phyloP scores from a whole-genome alignment of 2,888 invertebrate genomes.

The Epinotia ramella region DNA sequence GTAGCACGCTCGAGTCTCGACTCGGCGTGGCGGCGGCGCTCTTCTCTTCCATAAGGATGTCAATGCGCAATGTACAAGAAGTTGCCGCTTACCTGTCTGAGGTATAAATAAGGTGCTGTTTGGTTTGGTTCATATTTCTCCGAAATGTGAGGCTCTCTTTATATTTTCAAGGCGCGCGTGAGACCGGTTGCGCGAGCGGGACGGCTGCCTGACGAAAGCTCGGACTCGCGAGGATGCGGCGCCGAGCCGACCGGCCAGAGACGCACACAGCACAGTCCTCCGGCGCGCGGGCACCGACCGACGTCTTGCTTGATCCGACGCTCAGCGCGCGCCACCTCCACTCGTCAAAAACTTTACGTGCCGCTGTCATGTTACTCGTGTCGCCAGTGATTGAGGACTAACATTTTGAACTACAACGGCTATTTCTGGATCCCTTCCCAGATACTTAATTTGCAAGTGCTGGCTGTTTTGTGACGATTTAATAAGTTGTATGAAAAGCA shows the following conservation, averaged over 20 bases:
- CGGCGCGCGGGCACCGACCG: slow-evolving; percentile 69
- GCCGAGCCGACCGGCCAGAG: slow-evolving; percentile 43
- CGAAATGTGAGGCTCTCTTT: slow-evolving; percentile 76
- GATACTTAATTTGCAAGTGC: slow-evolving; percentile 47
- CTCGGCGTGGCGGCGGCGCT: slow-evolving; percentile 1
- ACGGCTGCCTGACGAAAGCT: slow-evolving; percentile 72
- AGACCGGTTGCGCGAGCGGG: slow-evolving; percentile 76
- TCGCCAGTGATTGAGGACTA: slow-evolving; percentile 22
- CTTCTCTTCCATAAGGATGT: slow-evolving; percentile 44
- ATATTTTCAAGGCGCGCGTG: slow-evolving; percentile 74
- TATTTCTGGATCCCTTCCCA: slow-evolving; percentile 15
- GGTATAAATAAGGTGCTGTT: slow-evolving; percentile 66
- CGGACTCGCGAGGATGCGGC: slow-evolving; percentile 65
- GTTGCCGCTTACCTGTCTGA: slow-evolving; percentile 65
- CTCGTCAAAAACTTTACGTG: slow-evolving; percentile 79
- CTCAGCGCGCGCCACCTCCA: slow-evolving; percentile 51
- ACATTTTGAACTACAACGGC: slow-evolving; percentile 23
- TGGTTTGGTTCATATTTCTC: slow-evolving; percentile 75
- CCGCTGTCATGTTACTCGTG: slow-evolving; percentile 48
- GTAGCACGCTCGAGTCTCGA: slow-evolving; percentile 16
- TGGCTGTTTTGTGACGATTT: slow-evolving; percentile 56
- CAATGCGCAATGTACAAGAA: slow-evolving; percentile 50
- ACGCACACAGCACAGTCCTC: slow-evolving; percentile 66
- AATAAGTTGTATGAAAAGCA: slow-evolving; percentile 75
- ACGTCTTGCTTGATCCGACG: slow-evolving; percentile 53